Evolutionary conservation across 1,140 invertebrate genomes (phyloP), one percentile per base, ranked within the genome.

Genomic region (Mylabris phalerata): DNA sequence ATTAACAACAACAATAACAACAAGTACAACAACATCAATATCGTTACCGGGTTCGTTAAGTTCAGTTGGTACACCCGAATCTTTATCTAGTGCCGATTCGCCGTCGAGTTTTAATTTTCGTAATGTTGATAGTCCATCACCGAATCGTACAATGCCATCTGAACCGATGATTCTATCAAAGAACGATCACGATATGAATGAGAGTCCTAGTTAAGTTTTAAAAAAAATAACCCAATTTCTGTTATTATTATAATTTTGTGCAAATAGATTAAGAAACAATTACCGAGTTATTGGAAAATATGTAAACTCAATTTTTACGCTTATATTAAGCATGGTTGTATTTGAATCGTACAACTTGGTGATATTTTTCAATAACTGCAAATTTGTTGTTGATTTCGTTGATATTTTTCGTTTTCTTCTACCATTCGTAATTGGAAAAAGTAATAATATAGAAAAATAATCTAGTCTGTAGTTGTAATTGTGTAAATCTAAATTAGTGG

Each of bases 11-110:
- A 55, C 80, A 63, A 76, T 79, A 40, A 82, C 74, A 66, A 78
- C 80, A n/a, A 19, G 1, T 19, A 32, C 32, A 32, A 55, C 52
- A 6, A 48, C 80, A 63, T 77, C 79, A 39, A 82, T 74, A 66
- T 78, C 80, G 10, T 75, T 82, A 46, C 77, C 82, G 55, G 79
- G 79, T 9, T 80, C 79, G 3, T 70, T 82, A 46, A 80, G 78
- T 70, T 81, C 80, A 4, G 77, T 78, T 25, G 81, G 80, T 32
- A 83, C 82, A 10, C 81, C 82, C 0, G 81, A 83, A 66, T 82
- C 80, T 38, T 64, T 82, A 45, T 82, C 80, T 4, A 83, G 81
- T 66, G 79, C 77, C 0, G 81, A 83, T 71, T 82, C 81, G 3
- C 79, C 81, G 38, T 32, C 32, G 7, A 75, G 76, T 48, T 81